phyloP scores from a whole-genome alignment of 2,888 invertebrate species.

The Theodoxus fluviatilis region DNA sequence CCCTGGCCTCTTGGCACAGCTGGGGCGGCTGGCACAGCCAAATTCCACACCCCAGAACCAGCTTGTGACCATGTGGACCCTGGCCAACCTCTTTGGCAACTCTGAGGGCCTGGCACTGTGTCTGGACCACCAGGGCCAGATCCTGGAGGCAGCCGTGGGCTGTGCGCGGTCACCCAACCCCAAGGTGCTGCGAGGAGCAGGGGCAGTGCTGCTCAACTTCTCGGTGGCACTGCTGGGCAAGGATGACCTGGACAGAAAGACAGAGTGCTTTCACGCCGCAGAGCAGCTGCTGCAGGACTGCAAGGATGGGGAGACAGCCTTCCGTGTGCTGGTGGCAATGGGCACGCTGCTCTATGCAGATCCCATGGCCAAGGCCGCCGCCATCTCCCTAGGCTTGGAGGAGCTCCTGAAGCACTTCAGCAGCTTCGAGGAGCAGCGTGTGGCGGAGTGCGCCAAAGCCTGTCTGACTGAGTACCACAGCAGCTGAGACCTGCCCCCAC shows the following conservation, averaged over 20 bases:
- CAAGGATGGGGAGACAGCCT: conserved; percentile 75
- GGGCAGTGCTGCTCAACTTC: conserved; percentile 78
- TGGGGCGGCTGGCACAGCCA: conserved; percentile 64
- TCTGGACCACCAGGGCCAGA: conserved; percentile 43
- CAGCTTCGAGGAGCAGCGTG: too few relatives aligned
- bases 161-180: conserved; percentile 51
- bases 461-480: too few relatives aligned
- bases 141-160: conserved; percentile 45
- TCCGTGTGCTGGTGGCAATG: conserved; percentile 78
- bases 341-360: conserved; percentile 73
- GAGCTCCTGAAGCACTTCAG: too few relatives aligned
- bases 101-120: conserved; percentile 60
- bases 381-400: too few relatives aligned
- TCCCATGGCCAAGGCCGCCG: too few relatives aligned
- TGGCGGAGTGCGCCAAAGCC: too few relatives aligned
- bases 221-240: conserved; percentile 68
- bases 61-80: conserved; percentile 68
- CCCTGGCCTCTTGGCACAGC: conserved; percentile 63
- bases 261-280: conserved; percentile 47
- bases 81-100: conserved; percentile 84
- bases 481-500: too few relatives aligned
- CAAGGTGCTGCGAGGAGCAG: conserved; percentile 75
- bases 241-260: conserved; percentile 51
- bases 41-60: conserved; percentile 59
- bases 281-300: conserved; percentile 36